These are phyloP conservation scores for Leucozona laternaria DNA, from an alignment of 2,888 invertebrate genomes.

Conservation along the genomic window DNA sequence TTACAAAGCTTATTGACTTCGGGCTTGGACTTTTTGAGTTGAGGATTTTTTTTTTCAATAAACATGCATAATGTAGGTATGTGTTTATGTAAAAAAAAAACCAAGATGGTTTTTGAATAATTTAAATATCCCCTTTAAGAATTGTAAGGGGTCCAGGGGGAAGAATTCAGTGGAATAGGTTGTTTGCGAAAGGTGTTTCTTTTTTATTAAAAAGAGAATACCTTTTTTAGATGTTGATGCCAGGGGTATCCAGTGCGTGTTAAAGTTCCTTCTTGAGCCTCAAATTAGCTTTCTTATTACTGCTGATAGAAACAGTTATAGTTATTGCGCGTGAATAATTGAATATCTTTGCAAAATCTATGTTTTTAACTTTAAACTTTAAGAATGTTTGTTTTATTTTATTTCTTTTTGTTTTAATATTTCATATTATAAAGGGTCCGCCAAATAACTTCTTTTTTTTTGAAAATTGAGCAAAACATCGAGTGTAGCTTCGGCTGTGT, in stretches of 20 bases:
- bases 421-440: too few species aligned
- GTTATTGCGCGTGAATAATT: neutral
- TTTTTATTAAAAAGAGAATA: neutral
- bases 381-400: too few species aligned
- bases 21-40: constrained; percentile 22
- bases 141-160: neutral
- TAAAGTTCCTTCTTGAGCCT: neutral
- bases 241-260: neutral
- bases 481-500: too few species aligned
- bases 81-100: neutral
- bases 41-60: neutral
- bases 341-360: neutral
- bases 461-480: too few species aligned
- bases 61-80: too few species aligned
- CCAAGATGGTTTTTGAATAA: constrained; percentile 28
- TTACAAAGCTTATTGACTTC: constrained; percentile 42
- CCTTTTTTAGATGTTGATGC: neutral
- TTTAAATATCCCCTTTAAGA: constrained; percentile 8
- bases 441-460: too few species aligned
- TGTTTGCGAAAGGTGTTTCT: neutral
- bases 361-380: too few species aligned
- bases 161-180: neutral
- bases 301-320: too few species aligned
- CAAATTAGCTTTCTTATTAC: neutral
- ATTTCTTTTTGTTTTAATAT: too few species aligned